Evolutionary conservation across 2,888 invertebrate species (phyloP).

Genomic region (Trichopria drosophilae): DNA sequence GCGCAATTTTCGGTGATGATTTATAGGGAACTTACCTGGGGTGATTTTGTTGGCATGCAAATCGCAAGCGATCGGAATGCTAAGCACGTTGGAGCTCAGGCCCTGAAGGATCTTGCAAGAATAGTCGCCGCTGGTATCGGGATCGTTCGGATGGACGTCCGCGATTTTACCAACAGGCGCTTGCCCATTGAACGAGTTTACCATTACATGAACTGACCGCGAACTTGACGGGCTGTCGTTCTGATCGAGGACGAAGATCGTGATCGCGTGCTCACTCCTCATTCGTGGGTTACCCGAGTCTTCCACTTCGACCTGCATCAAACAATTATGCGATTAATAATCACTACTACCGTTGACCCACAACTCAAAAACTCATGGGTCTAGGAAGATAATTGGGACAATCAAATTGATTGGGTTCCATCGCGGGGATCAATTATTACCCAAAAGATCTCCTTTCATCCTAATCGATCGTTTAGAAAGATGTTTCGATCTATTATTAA

Average conservation of each 20-base stretch:
- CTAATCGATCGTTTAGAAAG: too few species aligned
- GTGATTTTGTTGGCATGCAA: conserved; percentile 74
- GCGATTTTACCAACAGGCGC: conserved; percentile 84
- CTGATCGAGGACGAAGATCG: conserved; percentile 78
- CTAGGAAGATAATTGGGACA: neutral
- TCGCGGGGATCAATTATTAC: too few species aligned
- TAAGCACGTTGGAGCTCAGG: conserved; percentile 67
- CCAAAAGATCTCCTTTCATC: too few species aligned
- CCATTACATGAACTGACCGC: conserved; percentile 78
- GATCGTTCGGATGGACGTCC: conserved; percentile 89
- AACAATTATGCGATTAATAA: neutral
- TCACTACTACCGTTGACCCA: neutral
- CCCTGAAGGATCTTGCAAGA: conserved; percentile 77
- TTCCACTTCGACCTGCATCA: conserved; percentile 72
- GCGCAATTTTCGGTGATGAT: conserved; percentile 30
- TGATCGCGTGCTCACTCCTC: conserved; percentile 78
- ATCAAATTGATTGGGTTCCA: too few species aligned
- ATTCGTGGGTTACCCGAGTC: conserved; percentile 85
- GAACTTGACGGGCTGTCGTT: conserved; percentile 89
- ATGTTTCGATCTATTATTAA: too few species aligned
- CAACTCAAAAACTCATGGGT: neutral
- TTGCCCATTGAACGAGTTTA: conserved; percentile 76
- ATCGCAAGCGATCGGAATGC: conserved; percentile 78
- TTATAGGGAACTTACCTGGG: conserved; percentile 57
- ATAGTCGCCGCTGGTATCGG: conserved; percentile 87